Base-by-base conservation (phyloP, 2,113 vertebrate species). In the Psilopsiagon aurifrons region DNA sequence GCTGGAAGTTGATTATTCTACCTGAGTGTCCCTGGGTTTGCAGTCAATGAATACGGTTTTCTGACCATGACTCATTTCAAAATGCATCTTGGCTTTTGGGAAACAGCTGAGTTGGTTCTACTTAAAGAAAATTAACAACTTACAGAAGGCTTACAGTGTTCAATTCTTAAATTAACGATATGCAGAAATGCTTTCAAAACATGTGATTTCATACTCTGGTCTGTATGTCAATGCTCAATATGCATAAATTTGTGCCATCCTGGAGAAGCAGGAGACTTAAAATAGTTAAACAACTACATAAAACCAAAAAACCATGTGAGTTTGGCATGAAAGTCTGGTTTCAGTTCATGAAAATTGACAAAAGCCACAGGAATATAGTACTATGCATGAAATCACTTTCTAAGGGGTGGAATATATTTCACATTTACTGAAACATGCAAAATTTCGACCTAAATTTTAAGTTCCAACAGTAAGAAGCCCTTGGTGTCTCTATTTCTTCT, bases 281-380 rank as follows among this genome's bases (percentile, higher is more conserved):
- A 93, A 88, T 47, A 91, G 39, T 66, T 31, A 71, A 85, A 77
- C 7, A 35, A 91, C 81, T 95, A 59, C 91, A 69, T 86, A 89
- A 86, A 96, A 83, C 6, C 33, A 79, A 78, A 90, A 88, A 88
- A 82, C 6, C 19, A 37, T 49, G 52, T 70, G 73, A 94, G 71
- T 29, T 94, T 8, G 2, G 67, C n/a, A 28, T 85, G 62, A 22
- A 89, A 92, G 49, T 69, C 88, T 95, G 91, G 24, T 97, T 96
- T 94, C 84, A 91, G 91, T 91, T 83, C 81, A 76, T n/a, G 87
- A 52, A 83, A 95, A 89, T 33, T 76, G 67, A 95, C 81, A 85
- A 85, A 95, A 96, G 25, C 49, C 83, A 70, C 70, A 93, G 77
- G 41, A 94, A 92, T 85, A 94, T 7, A 82, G 67, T n/a, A 44